phyloP scores from a whole-genome alignment of 2,888 invertebrate genomes.

The Ectobius pallidus region DNA sequence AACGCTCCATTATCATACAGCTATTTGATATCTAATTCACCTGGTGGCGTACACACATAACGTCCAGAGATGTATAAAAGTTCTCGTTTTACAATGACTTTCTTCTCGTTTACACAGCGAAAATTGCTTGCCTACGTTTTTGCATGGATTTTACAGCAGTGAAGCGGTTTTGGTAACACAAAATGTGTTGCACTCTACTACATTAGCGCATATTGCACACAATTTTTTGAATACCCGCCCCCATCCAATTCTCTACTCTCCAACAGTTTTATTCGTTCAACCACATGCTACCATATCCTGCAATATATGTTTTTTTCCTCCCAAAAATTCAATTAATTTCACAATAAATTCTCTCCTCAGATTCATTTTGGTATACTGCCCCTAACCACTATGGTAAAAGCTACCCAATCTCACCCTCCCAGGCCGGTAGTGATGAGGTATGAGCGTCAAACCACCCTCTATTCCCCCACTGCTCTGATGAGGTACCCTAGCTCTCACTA shows the following conservation, averaged over 20 bases:
- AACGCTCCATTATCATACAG: too few relatives aligned
- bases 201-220: neutral
- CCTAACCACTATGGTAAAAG: conserved; percentile 20
- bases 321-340: conserved; percentile 44
- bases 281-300: conserved; percentile 28
- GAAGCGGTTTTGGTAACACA: neutral
- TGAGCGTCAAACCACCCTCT: conserved; percentile 11
- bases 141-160: neutral
- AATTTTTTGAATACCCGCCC: neutral
- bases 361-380: conserved; percentile 31
- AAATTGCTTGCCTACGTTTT: too few relatives aligned
- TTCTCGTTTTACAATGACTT: neutral
- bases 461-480: conserved; percentile 16
- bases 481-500: conserved; percentile 25
- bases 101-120: conserved; percentile 9
- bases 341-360: conserved; percentile 41
- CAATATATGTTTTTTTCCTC: conserved; percentile 31
- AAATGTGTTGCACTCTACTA: neutral
- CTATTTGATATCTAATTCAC: too few relatives aligned
- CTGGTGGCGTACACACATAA: too few relatives aligned
- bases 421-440: conserved; percentile 27
- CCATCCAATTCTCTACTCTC: neutral
- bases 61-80: too few relatives aligned
- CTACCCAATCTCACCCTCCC: neutral
- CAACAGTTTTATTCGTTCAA: neutral